Percentiles rank a stretch among this genome's conserved stretches.
These are phyloP conservation scores for Avahi laniger DNA, from an alignment of 2,797 vertebrate genomes.

Conservation along the genomic window DNA sequence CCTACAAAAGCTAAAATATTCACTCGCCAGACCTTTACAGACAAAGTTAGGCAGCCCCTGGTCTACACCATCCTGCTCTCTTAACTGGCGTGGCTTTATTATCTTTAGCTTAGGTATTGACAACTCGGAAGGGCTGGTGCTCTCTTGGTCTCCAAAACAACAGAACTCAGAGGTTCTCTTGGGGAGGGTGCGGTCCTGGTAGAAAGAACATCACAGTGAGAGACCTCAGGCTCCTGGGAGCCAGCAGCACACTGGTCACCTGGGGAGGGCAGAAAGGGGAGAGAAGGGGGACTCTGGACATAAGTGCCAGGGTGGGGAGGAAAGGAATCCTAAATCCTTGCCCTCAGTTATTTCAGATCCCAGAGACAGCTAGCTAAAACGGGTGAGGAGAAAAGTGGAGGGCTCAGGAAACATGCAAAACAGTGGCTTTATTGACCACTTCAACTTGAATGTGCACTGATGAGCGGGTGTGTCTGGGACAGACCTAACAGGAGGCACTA, in stretches of 20 bases:
- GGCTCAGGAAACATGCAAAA: not conserved
- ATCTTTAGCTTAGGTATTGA: not conserved
- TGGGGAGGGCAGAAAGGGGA: not conserved
- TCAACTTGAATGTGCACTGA: not conserved
- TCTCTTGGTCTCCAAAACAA: not conserved
- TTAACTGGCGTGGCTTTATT: not conserved
- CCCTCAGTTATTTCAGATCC: not conserved
- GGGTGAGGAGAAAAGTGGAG: not conserved
- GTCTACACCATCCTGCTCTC: not conserved
- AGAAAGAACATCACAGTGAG: not conserved
- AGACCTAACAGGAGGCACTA: not conserved
- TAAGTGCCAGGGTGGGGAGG: not conserved
- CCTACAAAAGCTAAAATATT: not conserved
- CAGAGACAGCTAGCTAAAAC: not conserved
- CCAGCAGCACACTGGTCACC: not conserved
- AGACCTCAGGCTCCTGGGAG: not conserved
- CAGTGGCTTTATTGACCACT: not conserved
- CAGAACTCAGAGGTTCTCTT: not conserved
- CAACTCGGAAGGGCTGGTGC: not conserved
- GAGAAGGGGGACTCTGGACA: not conserved
- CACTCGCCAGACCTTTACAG: not conserved
- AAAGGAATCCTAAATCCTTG: not conserved
- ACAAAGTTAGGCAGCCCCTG: not conserved
- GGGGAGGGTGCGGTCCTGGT: not conserved
- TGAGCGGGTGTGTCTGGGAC: not conserved